phyloP scores from a whole-genome alignment of 2,113 vertebrate species.

The Canis aureus region DNA sequence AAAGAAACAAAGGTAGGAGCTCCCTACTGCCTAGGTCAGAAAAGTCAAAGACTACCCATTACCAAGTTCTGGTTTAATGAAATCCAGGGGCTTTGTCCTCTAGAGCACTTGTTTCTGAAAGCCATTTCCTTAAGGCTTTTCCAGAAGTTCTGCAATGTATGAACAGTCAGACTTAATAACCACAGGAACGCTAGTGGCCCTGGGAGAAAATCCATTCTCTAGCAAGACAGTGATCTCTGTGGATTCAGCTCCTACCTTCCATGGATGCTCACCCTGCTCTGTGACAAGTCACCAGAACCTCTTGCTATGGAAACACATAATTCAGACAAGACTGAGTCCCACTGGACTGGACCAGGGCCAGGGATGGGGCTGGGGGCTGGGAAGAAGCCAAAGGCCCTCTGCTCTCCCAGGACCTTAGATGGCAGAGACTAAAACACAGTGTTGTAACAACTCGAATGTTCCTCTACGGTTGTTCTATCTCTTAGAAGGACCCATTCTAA shows the following conservation, averaged over 20 bases:
- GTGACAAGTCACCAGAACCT: background rate
- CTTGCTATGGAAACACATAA: constrained; percentile 27
- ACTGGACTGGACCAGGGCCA: background rate
- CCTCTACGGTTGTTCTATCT: background rate
- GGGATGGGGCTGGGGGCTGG: background rate
- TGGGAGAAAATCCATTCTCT: background rate
- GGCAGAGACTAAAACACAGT: background rate
- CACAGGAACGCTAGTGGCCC: background rate
- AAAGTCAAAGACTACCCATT: background rate
- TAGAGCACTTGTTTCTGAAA: constrained; percentile 39
- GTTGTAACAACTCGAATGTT: background rate
- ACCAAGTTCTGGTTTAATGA: background rate
- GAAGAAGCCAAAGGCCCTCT: background rate
- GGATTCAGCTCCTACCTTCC: background rate
- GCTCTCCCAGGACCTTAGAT: constrained; percentile 11
- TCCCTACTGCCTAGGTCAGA: background rate
- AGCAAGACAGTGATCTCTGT: background rate
- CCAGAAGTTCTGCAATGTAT: constrained; percentile 15
- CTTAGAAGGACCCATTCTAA: background rate
- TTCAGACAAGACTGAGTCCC: background rate
- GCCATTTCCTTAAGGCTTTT: constrained; percentile 44
- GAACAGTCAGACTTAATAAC: constrained; percentile 36
- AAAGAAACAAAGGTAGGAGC: background rate
- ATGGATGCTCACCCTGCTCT: background rate
- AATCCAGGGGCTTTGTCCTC: constrained; percentile 25